Conservation (phyloP, 2,113 vertebrate genomes). For the Nanorana parkeri region DNA sequence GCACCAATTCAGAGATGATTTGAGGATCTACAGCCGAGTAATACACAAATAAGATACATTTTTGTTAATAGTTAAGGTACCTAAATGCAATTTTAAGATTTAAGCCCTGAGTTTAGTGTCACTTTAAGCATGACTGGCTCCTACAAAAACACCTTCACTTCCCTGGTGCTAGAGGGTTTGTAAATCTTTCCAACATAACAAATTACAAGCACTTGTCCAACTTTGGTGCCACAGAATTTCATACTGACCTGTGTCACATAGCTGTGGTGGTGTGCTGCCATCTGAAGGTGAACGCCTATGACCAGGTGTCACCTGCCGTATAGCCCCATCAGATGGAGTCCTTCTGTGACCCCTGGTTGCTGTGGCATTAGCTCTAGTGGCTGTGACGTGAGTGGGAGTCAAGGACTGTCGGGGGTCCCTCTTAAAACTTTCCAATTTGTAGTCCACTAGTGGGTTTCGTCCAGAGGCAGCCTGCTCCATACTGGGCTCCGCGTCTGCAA, state of each 20-base stretch:
- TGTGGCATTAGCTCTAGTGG: constrained; percentile 64
- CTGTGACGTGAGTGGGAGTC: constrained; percentile 86
- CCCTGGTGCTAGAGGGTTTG: too few relatives aligned
- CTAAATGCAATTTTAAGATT: too few relatives aligned
- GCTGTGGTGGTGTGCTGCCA: constrained; percentile 63
- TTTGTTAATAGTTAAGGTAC: too few relatives aligned
- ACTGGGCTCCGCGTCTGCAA: neutral
- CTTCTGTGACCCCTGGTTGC: constrained; percentile 80
- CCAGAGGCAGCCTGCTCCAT: constrained; percentile 43
- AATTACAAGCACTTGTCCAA: too few relatives aligned
- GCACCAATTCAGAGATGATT: too few relatives aligned
- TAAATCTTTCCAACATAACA: too few relatives aligned
- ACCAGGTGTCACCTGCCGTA: constrained; percentile 76
- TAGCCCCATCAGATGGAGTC: constrained; percentile 84
- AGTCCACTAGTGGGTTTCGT: constrained; percentile 83
- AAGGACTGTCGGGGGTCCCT: constrained; percentile 88
- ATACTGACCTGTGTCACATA: constrained; percentile 57
- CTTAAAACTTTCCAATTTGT: constrained; percentile 89
- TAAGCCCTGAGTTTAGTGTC: too few relatives aligned
- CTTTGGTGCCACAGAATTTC: too few relatives aligned
- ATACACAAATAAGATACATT: too few relatives aligned
- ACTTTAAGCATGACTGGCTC: too few relatives aligned
- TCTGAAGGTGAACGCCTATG: constrained; percentile 64
- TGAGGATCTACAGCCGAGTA: too few relatives aligned
- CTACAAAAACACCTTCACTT: too few relatives aligned